phyloP scores from a whole-genome alignment of 2,797 vertebrate species.

The Rhinichthys osculus region DNA sequence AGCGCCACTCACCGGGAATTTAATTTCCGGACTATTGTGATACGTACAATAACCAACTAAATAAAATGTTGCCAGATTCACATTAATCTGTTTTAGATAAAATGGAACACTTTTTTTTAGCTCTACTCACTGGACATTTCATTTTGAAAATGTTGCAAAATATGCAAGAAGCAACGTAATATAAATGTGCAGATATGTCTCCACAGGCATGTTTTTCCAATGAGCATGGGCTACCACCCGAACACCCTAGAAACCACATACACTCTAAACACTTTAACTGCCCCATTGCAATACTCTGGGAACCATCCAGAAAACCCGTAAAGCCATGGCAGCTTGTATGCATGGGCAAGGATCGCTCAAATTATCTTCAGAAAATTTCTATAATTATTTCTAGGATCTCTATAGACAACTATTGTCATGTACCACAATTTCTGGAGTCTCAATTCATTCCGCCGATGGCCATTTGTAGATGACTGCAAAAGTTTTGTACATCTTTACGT shows the following conservation, averaged over 20 bases:
- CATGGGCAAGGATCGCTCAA: background rate
- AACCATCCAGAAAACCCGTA: background rate
- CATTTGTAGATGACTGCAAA: background rate
- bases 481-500: constrained; percentile 13
- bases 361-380: background rate
- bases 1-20: background rate
- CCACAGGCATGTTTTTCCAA: background rate
- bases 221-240: background rate
- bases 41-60: background rate
- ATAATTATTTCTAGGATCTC: background rate
- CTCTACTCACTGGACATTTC: background rate
- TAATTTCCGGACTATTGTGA: background rate
- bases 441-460: background rate
- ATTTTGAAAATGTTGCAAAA: background rate
- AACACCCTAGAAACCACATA: background rate
- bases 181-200: background rate
- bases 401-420: background rate
- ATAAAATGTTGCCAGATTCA: background rate
- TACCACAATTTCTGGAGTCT: background rate
- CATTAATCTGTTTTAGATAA: background rate
- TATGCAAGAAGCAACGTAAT: background rate
- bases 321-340: background rate
- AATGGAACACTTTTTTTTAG: background rate
- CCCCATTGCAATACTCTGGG: background rate
- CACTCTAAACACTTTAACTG: background rate